phyloP scores from a whole-genome alignment of 2,888 invertebrate species.

The Spialia ferax region DNA sequence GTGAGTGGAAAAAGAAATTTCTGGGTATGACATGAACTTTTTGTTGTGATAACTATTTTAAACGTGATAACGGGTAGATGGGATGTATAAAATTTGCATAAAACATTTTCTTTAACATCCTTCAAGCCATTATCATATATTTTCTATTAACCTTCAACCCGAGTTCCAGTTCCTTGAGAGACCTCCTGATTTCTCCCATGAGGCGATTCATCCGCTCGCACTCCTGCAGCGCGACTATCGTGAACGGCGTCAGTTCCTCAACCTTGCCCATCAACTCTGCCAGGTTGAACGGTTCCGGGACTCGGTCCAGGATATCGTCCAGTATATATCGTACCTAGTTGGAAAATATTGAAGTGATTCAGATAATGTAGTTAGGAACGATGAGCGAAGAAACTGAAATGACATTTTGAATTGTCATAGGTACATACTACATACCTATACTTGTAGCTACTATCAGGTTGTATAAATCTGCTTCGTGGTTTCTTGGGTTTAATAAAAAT shows the following conservation, averaged over 20 bases:
- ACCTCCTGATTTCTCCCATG: constrained; percentile 92
- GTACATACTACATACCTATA: too few relatives aligned
- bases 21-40: too few relatives aligned
- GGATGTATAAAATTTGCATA: too few relatives aligned
- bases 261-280: constrained; percentile 94
- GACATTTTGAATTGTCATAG: too few relatives aligned
- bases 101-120: not conserved
- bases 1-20: not conserved
- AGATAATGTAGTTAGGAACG: too few relatives aligned
- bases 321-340: constrained; percentile 89
- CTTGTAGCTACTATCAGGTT: too few relatives aligned
- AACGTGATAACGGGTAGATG: too few relatives aligned
- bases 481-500: too few relatives aligned
- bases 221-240: constrained; percentile 97
- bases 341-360: not conserved
- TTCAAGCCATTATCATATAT: not conserved
- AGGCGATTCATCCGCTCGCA: constrained; percentile 98
- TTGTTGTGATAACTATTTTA: too few relatives aligned
- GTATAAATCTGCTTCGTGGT: too few relatives aligned
- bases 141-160: constrained; percentile 91
- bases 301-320: constrained; percentile 95
- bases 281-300: constrained; percentile 96
- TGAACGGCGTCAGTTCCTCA: constrained; percentile 96
- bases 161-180: constrained; percentile 94
- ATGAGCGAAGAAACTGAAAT: too few relatives aligned